Evolutionary conservation across 2,888 invertebrate species (phyloP), one percentile per base, ranked within the genome.

Genomic region (Chirona hameri): DNA sequence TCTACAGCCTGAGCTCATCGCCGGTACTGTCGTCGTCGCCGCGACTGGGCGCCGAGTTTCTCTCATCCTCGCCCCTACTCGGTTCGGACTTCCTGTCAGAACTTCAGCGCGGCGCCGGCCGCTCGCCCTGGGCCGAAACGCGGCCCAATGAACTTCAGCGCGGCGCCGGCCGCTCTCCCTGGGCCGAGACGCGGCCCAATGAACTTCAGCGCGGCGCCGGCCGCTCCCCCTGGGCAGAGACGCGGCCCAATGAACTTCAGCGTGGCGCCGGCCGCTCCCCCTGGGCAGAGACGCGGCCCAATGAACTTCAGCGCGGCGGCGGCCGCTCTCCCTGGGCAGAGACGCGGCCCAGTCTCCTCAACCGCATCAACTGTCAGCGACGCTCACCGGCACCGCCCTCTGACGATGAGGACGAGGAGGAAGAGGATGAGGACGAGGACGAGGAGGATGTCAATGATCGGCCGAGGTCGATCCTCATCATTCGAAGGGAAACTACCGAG

Each of bases 401-500:
- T 0, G 76, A 76, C n/a, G 76, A 76, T 24, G 76, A 76, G 39
- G 39, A 76, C 7, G 39, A 46, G 9, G 39, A 46, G 10, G 76
- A 76, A 1, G 76, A 46, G 24, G 76, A 76, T 0, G 76, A 76
- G 39, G 76, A 46, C 9, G 76, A 76, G 18, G 29, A 69, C 14
- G 69, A 69, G 31, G 76, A 76, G 12, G 39, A 76, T 7, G 21
- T 18, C 48, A 39, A n/a, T 31, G 83, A 12, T 65, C 83, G 21
- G 81, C 82, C 21, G 27, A n/a, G 80, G 15, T 80, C 80, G 24
- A 80, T 80, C 69, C 39, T 79, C 46, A 15, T 76, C 60, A 82
- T 81, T 60, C 31, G 83, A 81, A 21, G 83, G 82, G 83, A 84
- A 83, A 15, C 52, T 12, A 52, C 5, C 1, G 52, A 52, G 52